Conservation (phyloP, 2,888 invertebrate species). For the Eueremaeus valkanovi region DNA sequence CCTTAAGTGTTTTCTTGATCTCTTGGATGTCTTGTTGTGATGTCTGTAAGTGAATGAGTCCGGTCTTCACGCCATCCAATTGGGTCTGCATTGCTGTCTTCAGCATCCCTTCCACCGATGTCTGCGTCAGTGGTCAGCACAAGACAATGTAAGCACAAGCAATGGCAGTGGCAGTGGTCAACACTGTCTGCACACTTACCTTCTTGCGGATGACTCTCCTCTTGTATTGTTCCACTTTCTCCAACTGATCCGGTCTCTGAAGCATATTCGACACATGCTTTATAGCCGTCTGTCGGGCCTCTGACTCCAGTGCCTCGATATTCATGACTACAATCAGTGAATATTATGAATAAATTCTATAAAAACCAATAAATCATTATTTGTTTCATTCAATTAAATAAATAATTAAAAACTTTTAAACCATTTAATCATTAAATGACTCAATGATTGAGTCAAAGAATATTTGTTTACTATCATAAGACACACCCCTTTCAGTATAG, state of each 20-base stretch:
- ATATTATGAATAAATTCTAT: no score
- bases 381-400: no score
- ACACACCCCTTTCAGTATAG: neutral
- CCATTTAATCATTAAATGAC: no score
- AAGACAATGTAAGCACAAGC: neutral
- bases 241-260: conserved; percentile 89
- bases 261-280: conserved; percentile 77
- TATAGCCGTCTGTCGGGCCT: conserved; percentile 54
- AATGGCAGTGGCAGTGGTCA: neutral
- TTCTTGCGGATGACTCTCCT: conserved; percentile 57
- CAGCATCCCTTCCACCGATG: conserved; percentile 86
- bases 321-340: conserved; percentile 42
- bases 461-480: neutral
- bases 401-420: no score
- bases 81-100: conserved; percentile 99
- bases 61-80: conserved; percentile 90
- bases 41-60: conserved; percentile 79
- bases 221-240: conserved; percentile 64
- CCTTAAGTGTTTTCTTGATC: conserved; percentile 66
- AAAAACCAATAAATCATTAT: no score
- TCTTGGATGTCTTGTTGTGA: conserved; percentile 74
- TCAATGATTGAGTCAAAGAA: neutral
- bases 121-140: conserved; percentile 58
- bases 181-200: conserved; percentile 50
- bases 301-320: conserved; percentile 52